Evolutionary conservation across 1,140 invertebrate species (phyloP).

Genomic region (Delia radicum): DNA sequence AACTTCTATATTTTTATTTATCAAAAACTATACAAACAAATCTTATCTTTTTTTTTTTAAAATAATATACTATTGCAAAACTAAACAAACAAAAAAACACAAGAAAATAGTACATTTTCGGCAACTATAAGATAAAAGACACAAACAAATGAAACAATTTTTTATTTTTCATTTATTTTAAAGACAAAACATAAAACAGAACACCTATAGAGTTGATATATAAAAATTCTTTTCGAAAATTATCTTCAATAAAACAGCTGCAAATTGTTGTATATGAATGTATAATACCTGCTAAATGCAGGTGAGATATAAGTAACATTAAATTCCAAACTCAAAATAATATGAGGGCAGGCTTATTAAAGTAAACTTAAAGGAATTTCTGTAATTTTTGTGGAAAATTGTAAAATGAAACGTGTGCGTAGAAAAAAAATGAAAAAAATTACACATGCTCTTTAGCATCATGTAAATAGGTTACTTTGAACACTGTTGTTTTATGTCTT

Average conservation of each 20-base stretch:
- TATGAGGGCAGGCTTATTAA: constrained; percentile 6
- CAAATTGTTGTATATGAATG: not conserved
- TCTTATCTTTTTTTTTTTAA: too few relatives aligned
- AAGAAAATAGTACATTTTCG: not conserved
- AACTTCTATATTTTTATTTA: too few relatives aligned
- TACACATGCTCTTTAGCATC: not conserved
- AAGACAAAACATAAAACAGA: not conserved
- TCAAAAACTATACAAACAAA: too few relatives aligned
- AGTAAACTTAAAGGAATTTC: not conserved
- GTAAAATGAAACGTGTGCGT: not conserved
- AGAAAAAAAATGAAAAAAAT: not conserved
- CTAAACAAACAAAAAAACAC: not conserved
- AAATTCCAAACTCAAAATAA: not conserved
- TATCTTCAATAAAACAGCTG: constrained; percentile 16
- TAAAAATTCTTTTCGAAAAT: not conserved
- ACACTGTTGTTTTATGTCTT: not conserved
- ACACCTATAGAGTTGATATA: not conserved
- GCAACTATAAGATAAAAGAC: not conserved
- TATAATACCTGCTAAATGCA: not conserved
- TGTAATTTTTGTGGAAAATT: not conserved
- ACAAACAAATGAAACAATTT: not conserved
- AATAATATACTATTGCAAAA: not conserved
- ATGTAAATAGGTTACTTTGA: too few relatives aligned
- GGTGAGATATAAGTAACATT: too few relatives aligned
- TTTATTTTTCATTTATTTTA: too few relatives aligned